A percentile compares a stretch with the other conserved stretches of the same genome.
phyloP scores from a whole-genome alignment of 2,797 vertebrate species.

The Eutrigla gurnardus region DNA sequence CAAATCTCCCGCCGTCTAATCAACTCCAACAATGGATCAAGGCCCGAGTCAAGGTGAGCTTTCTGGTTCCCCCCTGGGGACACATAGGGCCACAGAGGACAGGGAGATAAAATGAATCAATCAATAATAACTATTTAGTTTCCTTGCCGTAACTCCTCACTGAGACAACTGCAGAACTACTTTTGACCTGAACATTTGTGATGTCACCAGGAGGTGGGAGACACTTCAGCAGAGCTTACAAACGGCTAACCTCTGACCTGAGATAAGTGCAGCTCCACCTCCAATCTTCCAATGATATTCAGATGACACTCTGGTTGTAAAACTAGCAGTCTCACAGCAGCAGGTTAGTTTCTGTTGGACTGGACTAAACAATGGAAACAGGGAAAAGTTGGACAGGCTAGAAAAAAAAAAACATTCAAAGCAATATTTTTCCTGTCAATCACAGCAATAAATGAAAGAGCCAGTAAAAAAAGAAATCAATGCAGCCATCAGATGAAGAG shows the following conservation, averaged over 20 bases:
- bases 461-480: constrained; percentile 10
- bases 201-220: not conserved
- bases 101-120: constrained; percentile 12
- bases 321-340: not conserved
- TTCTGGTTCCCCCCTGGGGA: not conserved
- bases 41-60: constrained; percentile 8
- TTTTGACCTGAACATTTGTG: not conserved
- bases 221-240: not conserved
- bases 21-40: not conserved
- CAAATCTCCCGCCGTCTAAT: not conserved
- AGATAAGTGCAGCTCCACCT: not conserved
- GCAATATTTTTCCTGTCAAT: not conserved
- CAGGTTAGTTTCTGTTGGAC: not conserved
- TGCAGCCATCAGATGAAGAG: constrained; percentile 13
- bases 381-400: not conserved
- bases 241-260: not conserved
- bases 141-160: constrained; percentile 1
- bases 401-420: not conserved
- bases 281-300: not conserved
- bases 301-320: not conserved
- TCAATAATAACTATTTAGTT: constrained; percentile 19
- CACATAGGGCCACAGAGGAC: not conserved
- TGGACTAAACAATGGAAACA: not conserved
- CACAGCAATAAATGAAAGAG: not conserved
- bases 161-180: not conserved